Evolutionary conservation across 35 echinoderm and acorn worm species (phyloP).

Genomic region (Diadema setosum): DNA sequence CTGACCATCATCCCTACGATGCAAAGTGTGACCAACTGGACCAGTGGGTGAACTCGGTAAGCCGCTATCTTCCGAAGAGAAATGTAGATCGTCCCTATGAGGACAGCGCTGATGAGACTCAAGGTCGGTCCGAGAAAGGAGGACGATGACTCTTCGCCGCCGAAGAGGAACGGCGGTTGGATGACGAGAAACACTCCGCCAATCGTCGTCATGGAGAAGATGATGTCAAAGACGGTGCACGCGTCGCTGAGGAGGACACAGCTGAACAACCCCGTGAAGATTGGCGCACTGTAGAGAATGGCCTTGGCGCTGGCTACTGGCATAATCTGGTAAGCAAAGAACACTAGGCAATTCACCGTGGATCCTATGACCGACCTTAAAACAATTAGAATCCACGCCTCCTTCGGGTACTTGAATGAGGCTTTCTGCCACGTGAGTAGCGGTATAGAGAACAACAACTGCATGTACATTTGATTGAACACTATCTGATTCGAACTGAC

Average conservation of each 20-base stretch:
- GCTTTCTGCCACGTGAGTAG: neutral
- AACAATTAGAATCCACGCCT: neutral
- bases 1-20: neutral
- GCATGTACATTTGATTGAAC: neutral
- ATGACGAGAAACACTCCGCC: neutral
- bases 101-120: neutral
- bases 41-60: neutral
- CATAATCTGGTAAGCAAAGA: neutral
- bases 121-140: neutral
- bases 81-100: neutral
- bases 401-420: neutral
- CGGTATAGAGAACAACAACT: neutral
- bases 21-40: neutral
- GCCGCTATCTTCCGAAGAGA: neutral
- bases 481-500: neutral
- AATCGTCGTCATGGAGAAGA: neutral
- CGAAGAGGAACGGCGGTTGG: constrained; percentile 1
- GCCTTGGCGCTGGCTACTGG: neutral
- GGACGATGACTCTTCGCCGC: neutral
- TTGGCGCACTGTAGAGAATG: neutral
- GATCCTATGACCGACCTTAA: neutral
- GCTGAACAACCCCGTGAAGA: neutral
- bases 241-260: neutral
- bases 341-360: neutral
- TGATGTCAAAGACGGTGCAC: neutral